Evolutionary conservation across 2,888 invertebrate species (phyloP), one percentile per base, ranked within the genome.

Genomic region (Chymomyza caudatula): DNA sequence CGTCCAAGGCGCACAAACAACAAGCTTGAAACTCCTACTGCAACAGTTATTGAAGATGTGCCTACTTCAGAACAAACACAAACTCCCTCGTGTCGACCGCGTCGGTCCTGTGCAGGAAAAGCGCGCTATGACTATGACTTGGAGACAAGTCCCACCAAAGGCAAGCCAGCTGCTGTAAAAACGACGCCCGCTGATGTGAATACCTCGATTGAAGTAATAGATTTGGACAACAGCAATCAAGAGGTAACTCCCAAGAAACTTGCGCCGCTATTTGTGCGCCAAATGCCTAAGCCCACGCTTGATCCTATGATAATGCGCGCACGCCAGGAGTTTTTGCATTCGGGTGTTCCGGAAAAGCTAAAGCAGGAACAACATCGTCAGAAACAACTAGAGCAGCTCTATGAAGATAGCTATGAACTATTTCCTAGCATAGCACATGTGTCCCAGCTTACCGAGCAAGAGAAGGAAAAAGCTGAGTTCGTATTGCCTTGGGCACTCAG

Each of bases 261-360:
- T 49, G 95, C 95, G 1, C 95, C 96, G n/a, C 91, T 96, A 53
- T 96, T 96, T 89, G 85, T 92, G 0, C 92, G 91, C 66, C 85
- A 69, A 25, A 44, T 89, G 47, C 88, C 92, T 11, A 94, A 93
- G 89, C 92, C 91, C 5, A 92, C 92, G 85, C 85, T 92, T 15
- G 93, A 94, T 90, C 91, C 92, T 15, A 92, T 90, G 60, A 89
- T 91, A 49, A 65, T 93, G 52, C 93, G 93, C 87, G 95, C 95
- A 4, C 93, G 93, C 76, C 92, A 92, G 69, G 92, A 92, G 67
- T 95, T 96, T 89, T 90, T 96, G 43, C 92, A 93, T 75, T 94
- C 95, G 69, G 94, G 94, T n/a, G 92, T 94, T 4, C 94, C 94
- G 8, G 93, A 94, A 23, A 91, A 92, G 73, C 88, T 94, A 54